A percentile compares a stretch with the other conserved stretches of the same genome.
These are phyloP conservation scores for Microctonus aethiopoides DNA, from an alignment of 2,888 invertebrate genomes.

Conservation along the genomic window DNA sequence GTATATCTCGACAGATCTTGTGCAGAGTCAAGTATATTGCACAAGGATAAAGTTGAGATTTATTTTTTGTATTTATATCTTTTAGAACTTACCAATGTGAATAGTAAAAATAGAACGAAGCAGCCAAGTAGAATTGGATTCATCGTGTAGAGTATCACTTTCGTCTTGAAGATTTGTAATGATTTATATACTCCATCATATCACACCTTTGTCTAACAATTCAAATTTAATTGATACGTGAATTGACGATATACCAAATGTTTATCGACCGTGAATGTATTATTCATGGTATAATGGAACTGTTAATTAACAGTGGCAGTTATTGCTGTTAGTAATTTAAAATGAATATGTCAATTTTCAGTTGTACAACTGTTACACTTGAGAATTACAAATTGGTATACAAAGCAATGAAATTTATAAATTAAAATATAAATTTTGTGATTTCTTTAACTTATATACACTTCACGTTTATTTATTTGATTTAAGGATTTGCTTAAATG, in stretches of 20 bases:
- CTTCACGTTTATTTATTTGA: background rate
- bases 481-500: background rate
- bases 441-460: background rate
- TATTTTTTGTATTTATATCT: background rate
- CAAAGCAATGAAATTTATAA: background rate
- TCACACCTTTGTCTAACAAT: slow-evolving; percentile 3
- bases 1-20: background rate
- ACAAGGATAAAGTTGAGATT: too few species aligned
- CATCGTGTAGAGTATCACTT: slow-evolving; percentile 36
- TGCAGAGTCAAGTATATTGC: background rate
- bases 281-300: background rate
- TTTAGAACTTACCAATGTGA: slow-evolving; percentile 36
- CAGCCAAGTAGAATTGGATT: background rate
- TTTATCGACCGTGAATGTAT: background rate
- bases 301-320: background rate
- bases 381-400: background rate
- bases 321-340: background rate
- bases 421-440: too few species aligned
- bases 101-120: slow-evolving; percentile 30
- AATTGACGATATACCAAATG: background rate
- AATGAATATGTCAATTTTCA: background rate
- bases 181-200: background rate
- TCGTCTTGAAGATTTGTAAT: background rate
- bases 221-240: background rate
- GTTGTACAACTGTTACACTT: background rate